Percentiles rank a stretch among this genome's conserved stretches.
phyloP scores from a whole-genome alignment of 2,113 vertebrate genomes.

The Willisornis vidua region DNA sequence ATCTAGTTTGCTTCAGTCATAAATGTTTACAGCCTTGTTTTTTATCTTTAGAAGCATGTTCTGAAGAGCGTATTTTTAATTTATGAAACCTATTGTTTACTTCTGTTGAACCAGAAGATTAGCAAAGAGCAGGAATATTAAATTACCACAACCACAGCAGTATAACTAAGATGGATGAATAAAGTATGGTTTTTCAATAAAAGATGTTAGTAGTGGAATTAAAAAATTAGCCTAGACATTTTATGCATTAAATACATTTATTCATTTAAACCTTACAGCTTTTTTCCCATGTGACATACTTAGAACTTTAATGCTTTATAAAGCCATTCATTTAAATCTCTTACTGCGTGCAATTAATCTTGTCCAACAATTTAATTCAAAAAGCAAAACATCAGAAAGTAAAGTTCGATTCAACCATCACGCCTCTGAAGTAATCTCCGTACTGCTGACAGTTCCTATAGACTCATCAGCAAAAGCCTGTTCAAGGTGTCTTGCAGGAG shows the following conservation, averaged over 20 bases:
- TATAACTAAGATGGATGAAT: conserved; percentile 79
- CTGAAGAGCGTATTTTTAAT: conserved; percentile 82
- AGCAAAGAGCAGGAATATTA: conserved; percentile 77
- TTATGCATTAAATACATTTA: conserved; percentile 79
- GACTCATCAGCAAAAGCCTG: conserved; percentile 68
- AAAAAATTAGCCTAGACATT: conserved; percentile 78
- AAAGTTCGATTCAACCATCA: conserved; percentile 74
- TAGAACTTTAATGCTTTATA: conserved; percentile 78
- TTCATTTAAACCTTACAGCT: conserved; percentile 77
- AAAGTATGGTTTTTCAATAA: conserved; percentile 76
- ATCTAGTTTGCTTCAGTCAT: conserved; percentile 88
- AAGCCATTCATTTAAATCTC: conserved; percentile 78
- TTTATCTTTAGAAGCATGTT: conserved; percentile 83
- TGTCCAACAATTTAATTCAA: conserved; percentile 80
- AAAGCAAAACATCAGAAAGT: conserved; percentile 80
- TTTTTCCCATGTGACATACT: conserved; percentile 71
- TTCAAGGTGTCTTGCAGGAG: conserved; percentile 73
- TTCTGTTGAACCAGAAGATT: conserved; percentile 82
- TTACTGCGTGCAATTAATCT: conserved; percentile 80
- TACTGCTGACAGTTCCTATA: conserved; percentile 75
- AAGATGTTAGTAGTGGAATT: conserved; percentile 76
- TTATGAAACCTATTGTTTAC: conserved; percentile 86
- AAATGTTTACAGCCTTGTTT: conserved; percentile 93
- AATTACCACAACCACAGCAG: conserved; percentile 75
- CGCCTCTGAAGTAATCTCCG: conserved; percentile 72